Evolutionary conservation across 2,797 vertebrate genomes (phyloP).

Genomic region (Eutrigla gurnardus): DNA sequence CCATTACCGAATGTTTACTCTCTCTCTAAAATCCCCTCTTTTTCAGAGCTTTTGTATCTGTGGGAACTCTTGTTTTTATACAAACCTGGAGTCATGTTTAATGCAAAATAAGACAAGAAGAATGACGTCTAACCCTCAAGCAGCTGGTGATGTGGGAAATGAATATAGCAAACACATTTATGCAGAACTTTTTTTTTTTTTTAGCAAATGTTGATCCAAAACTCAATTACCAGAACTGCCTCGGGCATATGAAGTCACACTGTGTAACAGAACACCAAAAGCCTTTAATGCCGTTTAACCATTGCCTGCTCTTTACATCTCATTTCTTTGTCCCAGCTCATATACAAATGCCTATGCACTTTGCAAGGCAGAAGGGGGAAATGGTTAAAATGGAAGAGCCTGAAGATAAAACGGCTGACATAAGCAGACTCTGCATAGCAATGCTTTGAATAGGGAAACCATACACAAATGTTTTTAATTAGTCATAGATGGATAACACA

Average conservation of each 20-base stretch:
- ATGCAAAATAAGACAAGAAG: background rate
- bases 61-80: background rate
- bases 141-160: background rate
- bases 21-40: background rate
- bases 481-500: constrained; percentile 1
- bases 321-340: constrained; percentile 57
- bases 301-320: constrained; percentile 54
- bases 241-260: background rate
- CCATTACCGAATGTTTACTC: background rate
- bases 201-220: background rate
- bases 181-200: constrained; percentile 15
- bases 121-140: background rate
- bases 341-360: constrained; percentile 41
- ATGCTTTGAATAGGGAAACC: constrained; percentile 27
- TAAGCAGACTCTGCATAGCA: background rate
- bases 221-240: background rate
- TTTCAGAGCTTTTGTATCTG: background rate
- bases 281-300: background rate
- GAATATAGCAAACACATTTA: background rate
- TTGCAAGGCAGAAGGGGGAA: constrained; percentile 46
- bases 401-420: background rate
- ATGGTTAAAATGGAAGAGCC: constrained; percentile 27
- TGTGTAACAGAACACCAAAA: constrained; percentile 8
- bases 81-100: background rate
- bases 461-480: background rate